Evolutionary conservation across 1,140 invertebrate genomes (phyloP).

Genomic region (Caenorhabditis tropicalis): DNA sequence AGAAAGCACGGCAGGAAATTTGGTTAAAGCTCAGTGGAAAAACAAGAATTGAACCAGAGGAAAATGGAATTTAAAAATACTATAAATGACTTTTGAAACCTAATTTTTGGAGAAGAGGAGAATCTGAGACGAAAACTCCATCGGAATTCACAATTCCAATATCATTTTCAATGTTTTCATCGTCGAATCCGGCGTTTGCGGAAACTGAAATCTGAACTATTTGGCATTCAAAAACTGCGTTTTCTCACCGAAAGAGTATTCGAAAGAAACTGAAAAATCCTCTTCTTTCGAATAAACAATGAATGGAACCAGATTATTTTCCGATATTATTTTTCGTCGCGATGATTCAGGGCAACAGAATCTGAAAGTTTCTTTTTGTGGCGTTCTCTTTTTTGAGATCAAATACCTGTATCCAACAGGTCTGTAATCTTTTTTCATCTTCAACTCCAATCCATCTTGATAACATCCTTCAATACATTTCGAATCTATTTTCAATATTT

Average conservation of each 20-base stretch:
- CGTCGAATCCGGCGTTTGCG: background rate
- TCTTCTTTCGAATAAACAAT: slow-evolving; percentile 16
- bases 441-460: slow-evolving; percentile 48
- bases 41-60: background rate
- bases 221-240: background rate
- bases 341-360: slow-evolving; percentile 49
- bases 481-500: slow-evolving; percentile 43
- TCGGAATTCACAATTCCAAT: background rate
- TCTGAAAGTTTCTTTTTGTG: slow-evolving; percentile 16
- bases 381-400: background rate
- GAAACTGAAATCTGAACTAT: background rate
- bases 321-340: slow-evolving; percentile 24
- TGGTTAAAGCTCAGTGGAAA: background rate
- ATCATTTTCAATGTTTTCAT: background rate
- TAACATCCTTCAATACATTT: slow-evolving; percentile 48
- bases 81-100: slow-evolving; percentile 19
- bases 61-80: background rate
- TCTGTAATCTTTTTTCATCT: slow-evolving; percentile 46
- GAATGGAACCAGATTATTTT: slow-evolving; percentile 41
- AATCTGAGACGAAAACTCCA: background rate
- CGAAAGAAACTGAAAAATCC: slow-evolving; percentile 25
- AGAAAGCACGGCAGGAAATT: slow-evolving; percentile 10
- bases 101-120: slow-evolving; percentile 6
- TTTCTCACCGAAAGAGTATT: slow-evolving; percentile 45
- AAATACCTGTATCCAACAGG: slow-evolving; percentile 50